Evolutionary conservation across 1,140 invertebrate genomes (phyloP).

Genomic region (Zaprionus davidi): DNA sequence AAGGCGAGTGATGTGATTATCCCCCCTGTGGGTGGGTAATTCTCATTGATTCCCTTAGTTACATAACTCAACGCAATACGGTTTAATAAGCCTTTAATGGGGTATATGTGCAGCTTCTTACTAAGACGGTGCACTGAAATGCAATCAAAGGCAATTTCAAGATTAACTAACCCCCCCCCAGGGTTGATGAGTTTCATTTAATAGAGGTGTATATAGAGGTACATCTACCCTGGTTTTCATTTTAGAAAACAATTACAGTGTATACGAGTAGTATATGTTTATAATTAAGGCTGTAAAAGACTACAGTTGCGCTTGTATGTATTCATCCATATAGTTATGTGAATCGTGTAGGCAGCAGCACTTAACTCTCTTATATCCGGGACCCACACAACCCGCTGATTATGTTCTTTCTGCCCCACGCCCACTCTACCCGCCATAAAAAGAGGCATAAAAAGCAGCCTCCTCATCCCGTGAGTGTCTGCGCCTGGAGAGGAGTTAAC

Average conservation of each 20-base stretch:
- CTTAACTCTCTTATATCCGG: neutral
- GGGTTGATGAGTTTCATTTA: no score
- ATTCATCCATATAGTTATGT: neutral
- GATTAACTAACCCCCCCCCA: no score
- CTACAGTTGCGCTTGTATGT: no score
- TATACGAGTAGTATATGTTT: neutral
- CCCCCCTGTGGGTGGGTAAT: neutral
- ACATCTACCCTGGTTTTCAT: no score
- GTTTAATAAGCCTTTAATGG: neutral
- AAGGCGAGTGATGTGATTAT: neutral
- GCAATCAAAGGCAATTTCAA: no score
- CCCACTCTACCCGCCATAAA: conserved; percentile 2
- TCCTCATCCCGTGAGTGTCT: neutral
- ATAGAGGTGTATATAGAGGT: no score
- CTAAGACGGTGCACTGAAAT: no score
- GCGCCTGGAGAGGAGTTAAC: conserved; percentile 7
- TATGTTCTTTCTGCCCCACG: neutral
- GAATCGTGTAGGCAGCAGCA: neutral
- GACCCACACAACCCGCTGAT: neutral
- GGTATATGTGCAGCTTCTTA: no score
- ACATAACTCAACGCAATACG: neutral
- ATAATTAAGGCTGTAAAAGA: no score
- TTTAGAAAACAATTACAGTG: no score
- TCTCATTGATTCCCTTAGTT: neutral
- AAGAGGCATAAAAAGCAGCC: conserved; percentile 21